These are phyloP conservation scores for Gymnorhina tibicen DNA, from an alignment of 2,113 vertebrate species.

Conservation along the genomic window DNA sequence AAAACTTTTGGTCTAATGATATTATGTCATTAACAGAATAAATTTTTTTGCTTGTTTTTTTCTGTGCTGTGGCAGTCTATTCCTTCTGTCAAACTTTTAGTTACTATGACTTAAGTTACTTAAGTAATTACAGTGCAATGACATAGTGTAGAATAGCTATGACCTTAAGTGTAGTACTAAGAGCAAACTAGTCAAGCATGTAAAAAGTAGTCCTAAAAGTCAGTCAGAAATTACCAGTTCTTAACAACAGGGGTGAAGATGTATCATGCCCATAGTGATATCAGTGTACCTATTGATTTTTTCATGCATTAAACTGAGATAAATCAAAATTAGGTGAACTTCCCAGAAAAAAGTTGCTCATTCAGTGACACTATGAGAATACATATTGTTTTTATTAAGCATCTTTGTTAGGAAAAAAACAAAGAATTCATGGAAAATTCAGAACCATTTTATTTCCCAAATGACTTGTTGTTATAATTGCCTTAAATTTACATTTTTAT, in stretches of 20 bases:
- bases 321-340: not conserved
- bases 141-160: not conserved
- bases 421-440: not conserved
- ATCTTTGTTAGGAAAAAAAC: not conserved
- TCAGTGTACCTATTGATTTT: not conserved
- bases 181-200: not conserved
- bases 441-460: not conserved
- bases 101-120: not conserved
- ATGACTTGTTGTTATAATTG: not conserved
- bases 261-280: not conserved
- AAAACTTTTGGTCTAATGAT: not conserved
- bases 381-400: not conserved
- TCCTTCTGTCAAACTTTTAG: not conserved
- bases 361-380: not conserved
- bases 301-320: not conserved
- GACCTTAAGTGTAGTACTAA: not conserved
- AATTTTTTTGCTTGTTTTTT: not conserved
- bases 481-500: not conserved
- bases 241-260: not conserved
- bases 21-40: not conserved
- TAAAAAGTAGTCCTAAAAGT: not conserved
- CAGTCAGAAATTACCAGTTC: not conserved
- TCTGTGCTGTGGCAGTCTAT: not conserved
- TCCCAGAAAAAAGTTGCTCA: not conserved
- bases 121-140: not conserved